A percentile compares a stretch with the other conserved stretches of the same genome.
These are phyloP conservation scores for Actinernus sp. DNA, from an alignment of 92 coral and sea anemone genomes.

Conservation along the genomic window DNA sequence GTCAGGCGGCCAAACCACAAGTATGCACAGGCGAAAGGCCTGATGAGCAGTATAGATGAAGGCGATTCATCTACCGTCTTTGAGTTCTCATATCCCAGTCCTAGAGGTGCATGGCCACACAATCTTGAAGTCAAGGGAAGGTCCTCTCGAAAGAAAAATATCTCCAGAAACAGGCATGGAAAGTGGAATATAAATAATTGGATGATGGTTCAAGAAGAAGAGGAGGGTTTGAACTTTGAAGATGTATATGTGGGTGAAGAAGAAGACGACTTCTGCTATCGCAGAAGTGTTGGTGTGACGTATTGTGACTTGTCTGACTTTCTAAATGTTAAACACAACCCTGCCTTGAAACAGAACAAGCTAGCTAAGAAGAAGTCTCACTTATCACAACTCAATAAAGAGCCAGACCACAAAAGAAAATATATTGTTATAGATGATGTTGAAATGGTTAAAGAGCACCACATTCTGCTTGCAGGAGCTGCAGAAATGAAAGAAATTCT, in stretches of 20 bases:
- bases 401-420: no score
- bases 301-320: no score
- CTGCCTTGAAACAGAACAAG: no score
- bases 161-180: background rate
- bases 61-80: conserved; percentile 23
- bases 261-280: no score
- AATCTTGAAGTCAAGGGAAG: background rate
- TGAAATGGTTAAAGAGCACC: no score
- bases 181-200: background rate
- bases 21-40: conserved; percentile 24
- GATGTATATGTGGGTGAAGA: background rate
- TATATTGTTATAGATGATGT: no score
- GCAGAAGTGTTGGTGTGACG: no score
- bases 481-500: no score
- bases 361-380: no score
- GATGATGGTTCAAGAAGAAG: background rate
- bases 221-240: background rate
- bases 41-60: conserved; percentile 11
- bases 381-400: no score
- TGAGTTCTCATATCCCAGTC: conserved; percentile 64
- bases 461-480: no score
- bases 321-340: no score
- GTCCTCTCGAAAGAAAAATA: background rate
- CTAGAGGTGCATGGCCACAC: conserved; percentile 16
- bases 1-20: conserved; percentile 43